Conservation (phyloP, 2,888 invertebrate genomes). For the Deladenus siricidicola region DNA sequence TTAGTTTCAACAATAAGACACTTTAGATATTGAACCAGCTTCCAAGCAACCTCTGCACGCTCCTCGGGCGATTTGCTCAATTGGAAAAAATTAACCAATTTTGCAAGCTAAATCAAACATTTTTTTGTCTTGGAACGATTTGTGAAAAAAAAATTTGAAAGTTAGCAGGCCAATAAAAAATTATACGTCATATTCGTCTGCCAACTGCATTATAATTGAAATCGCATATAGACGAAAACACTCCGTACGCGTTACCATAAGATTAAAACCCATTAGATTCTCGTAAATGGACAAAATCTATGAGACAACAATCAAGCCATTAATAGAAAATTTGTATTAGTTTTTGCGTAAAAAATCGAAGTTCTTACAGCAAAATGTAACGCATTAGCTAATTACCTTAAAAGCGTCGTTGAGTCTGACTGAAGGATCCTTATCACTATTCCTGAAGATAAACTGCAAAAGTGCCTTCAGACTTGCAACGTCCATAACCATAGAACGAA, state of each 20-base stretch:
- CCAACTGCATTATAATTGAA: neutral
- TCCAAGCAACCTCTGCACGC: conserved; percentile 6
- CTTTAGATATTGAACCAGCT: conserved; percentile 10
- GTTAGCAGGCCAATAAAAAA: neutral
- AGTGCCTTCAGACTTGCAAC: conserved; percentile 3
- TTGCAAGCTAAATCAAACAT: neutral
- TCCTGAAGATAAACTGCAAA: conserved; percentile 19
- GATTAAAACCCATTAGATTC: neutral
- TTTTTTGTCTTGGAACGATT: neutral
- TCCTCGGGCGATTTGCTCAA: conserved; percentile 14
- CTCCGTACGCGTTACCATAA: conserved; percentile 12
- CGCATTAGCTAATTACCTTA: no score
- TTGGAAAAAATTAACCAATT: conserved; percentile 10
- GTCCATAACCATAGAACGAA: conserved; percentile 4
- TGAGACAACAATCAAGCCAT: neutral
- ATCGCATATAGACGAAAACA: conserved; percentile 18
- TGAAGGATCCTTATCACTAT: conserved; percentile 6
- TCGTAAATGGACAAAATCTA: conserved; percentile 17
- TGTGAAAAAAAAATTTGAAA: neutral
- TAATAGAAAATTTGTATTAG: neutral
- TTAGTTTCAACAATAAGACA: conserved; percentile 9
- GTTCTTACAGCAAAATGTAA: neutral
- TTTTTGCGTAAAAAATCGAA: neutral
- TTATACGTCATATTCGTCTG: conserved; percentile 1
- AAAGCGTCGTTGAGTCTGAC: conserved; percentile 17